Base-by-base conservation (phyloP, 2,113 vertebrate genomes). In the Protobothrops flavoviridis region DNA sequence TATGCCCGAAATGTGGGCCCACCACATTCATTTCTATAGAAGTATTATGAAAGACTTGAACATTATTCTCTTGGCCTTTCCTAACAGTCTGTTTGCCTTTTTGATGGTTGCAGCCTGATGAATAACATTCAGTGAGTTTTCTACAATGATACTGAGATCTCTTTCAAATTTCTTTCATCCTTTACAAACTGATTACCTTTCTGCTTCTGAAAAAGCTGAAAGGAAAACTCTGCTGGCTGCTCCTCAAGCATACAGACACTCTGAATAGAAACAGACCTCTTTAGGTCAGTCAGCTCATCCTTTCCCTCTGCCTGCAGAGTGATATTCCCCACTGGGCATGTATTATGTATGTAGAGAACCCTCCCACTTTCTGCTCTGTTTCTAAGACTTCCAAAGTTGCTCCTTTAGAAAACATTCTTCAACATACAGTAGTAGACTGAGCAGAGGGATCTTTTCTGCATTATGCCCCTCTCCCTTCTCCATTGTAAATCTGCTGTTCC, bases 181-280 rank as follows among this genome's bases (percentile, higher is more conserved):
- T 93, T 89, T 95, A 88, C 85, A 93, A 88, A 90, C 93, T 87
- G 74, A 93, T 29, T 69, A 86, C 56, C 24, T 69, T 86, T 91
- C 1, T 1, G 89, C 85, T 89, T 69, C 74, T 56, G 64, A 0
- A 2, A 69, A 89, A 64, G 45, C 5, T 20, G 8, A 33, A 56
- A 91, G 88, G 81, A 85, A 48, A 21, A 5, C 64, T 2, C 29
- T 55, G 48, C 81, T 39, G 57, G 56, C 52, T 88, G 1, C 0
- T 21, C 8, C 48, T 52, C 3, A 4, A 57, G 88, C 33, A 13
- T 90, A 89, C 50, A 89, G 50, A 81, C 53, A 17, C 12, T 7
- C 50, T 69, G 85, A 90, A 87, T 56, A 56, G 53, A 48, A 43
- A 59, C 50, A 52, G 87, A 56, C 3, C 43, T 57, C 53, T 61